Conservation (phyloP, 2,797 vertebrate species). For the Arnoldichthys spilopterus region DNA sequence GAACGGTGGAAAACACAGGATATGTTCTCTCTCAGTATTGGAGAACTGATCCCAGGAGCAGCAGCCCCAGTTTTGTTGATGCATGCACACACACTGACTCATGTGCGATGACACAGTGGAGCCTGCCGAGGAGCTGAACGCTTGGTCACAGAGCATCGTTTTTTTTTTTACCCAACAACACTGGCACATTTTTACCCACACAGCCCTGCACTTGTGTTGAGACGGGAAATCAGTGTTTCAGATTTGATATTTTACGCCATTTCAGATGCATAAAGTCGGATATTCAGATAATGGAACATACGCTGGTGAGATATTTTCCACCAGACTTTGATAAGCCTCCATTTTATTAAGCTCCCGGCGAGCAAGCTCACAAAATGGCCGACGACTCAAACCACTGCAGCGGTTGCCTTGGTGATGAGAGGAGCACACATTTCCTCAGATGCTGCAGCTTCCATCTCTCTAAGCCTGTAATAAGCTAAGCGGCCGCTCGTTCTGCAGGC, state of each 20-base stretch:
- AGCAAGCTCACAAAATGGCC: conserved; percentile 59
- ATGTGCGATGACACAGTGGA: background rate
- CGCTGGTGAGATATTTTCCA: conserved; percentile 14
- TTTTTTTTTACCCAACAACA: background rate
- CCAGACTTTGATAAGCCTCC: conserved; percentile 47
- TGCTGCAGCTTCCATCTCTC: conserved; percentile 31
- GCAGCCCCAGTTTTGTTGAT: background rate
- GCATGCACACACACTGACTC: conserved; percentile 7
- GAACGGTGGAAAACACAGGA: background rate
- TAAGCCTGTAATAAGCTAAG: conserved; percentile 14
- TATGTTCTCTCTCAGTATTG: background rate
- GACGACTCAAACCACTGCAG: conserved; percentile 54
- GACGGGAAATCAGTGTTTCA: background rate
- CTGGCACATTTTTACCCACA: background rate
- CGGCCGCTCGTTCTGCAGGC: background rate
- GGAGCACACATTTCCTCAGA: conserved; percentile 46
- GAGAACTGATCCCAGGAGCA: background rate
- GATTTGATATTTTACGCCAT: background rate
- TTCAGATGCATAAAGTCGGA: background rate
- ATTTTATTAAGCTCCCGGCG: conserved; percentile 49
- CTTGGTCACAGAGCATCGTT: background rate
- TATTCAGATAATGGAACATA: background rate
- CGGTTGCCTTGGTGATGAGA: conserved; percentile 61
- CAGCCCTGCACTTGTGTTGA: background rate
- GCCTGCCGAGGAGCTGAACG: background rate